Percentiles rank a stretch among this genome's conserved stretches.
Conservation (phyloP, 1,140 invertebrate genomes). For the Orius laevigatus region DNA sequence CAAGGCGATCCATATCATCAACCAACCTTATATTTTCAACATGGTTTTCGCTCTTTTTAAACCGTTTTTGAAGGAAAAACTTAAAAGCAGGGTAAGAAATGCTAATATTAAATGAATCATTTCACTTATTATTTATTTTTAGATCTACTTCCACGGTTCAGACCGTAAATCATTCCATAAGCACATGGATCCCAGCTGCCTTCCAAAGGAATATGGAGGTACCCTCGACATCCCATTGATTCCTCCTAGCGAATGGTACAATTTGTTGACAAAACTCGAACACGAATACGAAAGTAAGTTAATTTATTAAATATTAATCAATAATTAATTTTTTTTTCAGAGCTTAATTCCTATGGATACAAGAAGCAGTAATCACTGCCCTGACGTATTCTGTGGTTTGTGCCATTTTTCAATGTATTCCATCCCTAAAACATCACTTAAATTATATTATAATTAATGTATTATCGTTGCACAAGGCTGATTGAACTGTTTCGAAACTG, state of each 20-base stretch:
- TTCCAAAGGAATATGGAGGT: constrained; percentile 66
- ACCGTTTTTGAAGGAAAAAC: constrained; percentile 63
- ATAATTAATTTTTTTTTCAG: no score
- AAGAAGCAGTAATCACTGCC: no score
- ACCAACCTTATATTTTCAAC: constrained; percentile 77
- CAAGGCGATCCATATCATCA: constrained; percentile 73
- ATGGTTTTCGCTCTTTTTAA: constrained; percentile 75
- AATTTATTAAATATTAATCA: no score
- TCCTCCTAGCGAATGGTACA: constrained; percentile 50
- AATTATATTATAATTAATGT: no score
- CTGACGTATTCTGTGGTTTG: no score
- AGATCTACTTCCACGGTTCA: constrained; percentile 69
- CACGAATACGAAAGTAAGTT: constrained; percentile 48
- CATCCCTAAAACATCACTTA: no score
- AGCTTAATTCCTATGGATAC: no score
- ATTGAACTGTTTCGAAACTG: no score
- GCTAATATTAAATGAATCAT: not conserved
- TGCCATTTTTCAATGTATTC: no score
- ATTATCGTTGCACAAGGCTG: no score
- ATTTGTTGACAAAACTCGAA: constrained; percentile 50
- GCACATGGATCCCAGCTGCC: constrained; percentile 55
- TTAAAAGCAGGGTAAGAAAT: constrained; percentile 39
- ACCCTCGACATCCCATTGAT: constrained; percentile 43
- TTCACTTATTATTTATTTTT: constrained; percentile 1
- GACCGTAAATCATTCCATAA: constrained; percentile 65